Evolutionary conservation across 2,797 vertebrate genomes (phyloP).

Genomic region (Pitangus sulphuratus): DNA sequence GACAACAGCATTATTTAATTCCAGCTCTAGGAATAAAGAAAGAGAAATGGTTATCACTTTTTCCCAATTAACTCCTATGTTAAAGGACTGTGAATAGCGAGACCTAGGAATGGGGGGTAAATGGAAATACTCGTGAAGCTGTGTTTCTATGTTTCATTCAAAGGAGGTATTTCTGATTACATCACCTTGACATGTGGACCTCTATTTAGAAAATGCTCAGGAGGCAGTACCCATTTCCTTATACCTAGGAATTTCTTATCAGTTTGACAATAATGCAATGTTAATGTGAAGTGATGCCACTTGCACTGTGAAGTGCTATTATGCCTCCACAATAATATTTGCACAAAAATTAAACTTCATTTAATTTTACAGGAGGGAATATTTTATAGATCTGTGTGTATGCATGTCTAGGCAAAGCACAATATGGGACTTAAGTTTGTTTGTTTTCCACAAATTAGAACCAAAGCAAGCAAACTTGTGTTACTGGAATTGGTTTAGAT

Average conservation of each 20-base stretch:
- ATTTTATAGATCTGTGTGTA: neutral
- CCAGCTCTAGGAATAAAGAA: neutral
- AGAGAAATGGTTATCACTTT: neutral
- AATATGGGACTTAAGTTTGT: neutral
- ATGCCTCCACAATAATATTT: slow-evolving; percentile 66
- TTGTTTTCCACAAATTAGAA: slow-evolving; percentile 56
- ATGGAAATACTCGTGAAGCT: neutral
- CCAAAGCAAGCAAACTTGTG: neutral
- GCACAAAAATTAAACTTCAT: slow-evolving; percentile 65
- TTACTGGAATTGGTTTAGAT: neutral
- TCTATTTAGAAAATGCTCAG: slow-evolving; percentile 20
- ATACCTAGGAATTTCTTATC: slow-evolving; percentile 53
- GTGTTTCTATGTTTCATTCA: neutral
- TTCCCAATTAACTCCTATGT: neutral
- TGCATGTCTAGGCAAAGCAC: neutral
- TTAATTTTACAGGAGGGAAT: slow-evolving; percentile 37
- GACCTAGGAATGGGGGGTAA: neutral
- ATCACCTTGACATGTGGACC: neutral
- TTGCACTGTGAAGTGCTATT: slow-evolving; percentile 13
- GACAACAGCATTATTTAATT: neutral
- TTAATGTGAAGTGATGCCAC: slow-evolving; percentile 59
- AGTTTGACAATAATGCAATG: slow-evolving; percentile 63
- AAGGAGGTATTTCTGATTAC: neutral
- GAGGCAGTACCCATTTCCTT: slow-evolving; percentile 52
- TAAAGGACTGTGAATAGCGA: neutral